phyloP scores from a whole-genome alignment of 2,888 invertebrate genomes.

The Dilophus febrilis region DNA sequence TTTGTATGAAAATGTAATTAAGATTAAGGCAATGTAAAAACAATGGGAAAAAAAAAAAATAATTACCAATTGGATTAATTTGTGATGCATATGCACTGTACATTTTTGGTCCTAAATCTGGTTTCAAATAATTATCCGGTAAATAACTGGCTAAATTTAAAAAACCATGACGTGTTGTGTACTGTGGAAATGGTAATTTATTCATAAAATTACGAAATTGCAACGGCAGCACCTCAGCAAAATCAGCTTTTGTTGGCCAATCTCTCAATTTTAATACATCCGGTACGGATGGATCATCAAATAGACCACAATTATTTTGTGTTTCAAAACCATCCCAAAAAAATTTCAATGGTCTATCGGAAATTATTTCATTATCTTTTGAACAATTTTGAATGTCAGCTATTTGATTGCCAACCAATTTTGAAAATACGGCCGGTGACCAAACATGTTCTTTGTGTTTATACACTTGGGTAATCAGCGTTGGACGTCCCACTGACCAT shows the following conservation, averaged over 20 bases:
- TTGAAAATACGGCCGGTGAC: conserved; percentile 79
- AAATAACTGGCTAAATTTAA: conserved; percentile 82
- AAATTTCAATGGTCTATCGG: conserved; percentile 76
- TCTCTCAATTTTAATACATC: conserved; percentile 90
- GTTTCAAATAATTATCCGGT: conserved; percentile 83
- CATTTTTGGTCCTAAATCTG: conserved; percentile 96
- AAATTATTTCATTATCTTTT: conserved; percentile 73
- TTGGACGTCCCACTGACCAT: no score
- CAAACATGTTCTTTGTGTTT: conserved; percentile 73
- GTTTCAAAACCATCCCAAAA: conserved; percentile 99
- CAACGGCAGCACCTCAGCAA: conserved; percentile 69
- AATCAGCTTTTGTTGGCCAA: conserved; percentile 94
- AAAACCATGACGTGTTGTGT: conserved; percentile 73
- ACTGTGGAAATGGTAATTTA: conserved; percentile 75
- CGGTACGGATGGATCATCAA: conserved; percentile 65
- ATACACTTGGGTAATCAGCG: no score
- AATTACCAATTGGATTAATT: no score
- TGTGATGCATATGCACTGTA: conserved; percentile 94
- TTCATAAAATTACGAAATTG: conserved; percentile 81
- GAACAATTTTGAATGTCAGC: conserved; percentile 89
- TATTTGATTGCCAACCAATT: conserved; percentile 79
- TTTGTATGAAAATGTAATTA: no score
- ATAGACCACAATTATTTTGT: conserved; percentile 55
- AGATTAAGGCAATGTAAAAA: no score
- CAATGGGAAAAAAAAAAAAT: no score